phyloP scores from a whole-genome alignment of 2,113 vertebrate genomes.

The Brachyhypopomus gauderio region DNA sequence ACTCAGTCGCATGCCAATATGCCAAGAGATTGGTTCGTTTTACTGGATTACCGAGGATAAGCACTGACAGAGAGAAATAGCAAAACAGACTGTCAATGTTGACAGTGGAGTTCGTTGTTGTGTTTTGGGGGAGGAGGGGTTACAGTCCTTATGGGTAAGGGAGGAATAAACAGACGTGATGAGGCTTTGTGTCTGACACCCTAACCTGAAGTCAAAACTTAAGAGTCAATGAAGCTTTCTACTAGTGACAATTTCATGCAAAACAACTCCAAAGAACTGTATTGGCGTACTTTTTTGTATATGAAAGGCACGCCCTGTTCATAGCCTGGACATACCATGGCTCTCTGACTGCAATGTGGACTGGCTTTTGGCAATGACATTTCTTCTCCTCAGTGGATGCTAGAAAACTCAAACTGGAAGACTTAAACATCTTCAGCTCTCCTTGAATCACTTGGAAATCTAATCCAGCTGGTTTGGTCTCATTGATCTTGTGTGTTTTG shows the following conservation, averaged over 20 bases:
- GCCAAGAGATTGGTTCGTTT: neutral
- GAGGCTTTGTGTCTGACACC: no score
- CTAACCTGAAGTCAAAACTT: neutral
- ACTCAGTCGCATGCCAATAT: slow-evolving; percentile 34
- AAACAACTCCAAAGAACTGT: neutral
- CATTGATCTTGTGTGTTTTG: no score
- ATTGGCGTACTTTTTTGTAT: neutral
- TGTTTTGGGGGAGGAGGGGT: no score
- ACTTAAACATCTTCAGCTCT: neutral
- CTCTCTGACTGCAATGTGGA: neutral
- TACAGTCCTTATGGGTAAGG: neutral
- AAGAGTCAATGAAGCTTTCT: neutral
- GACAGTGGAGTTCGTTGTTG: neutral
- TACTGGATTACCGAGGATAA: slow-evolving; percentile 47
- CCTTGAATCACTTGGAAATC: neutral
- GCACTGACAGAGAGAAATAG: slow-evolving; percentile 18
- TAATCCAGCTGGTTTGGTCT: neutral
- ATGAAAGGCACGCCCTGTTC: neutral
- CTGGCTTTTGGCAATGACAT: neutral
- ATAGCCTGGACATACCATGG: neutral
- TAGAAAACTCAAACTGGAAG: neutral
- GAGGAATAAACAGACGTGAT: no score
- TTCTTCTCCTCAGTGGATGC: neutral
- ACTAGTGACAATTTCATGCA: slow-evolving; percentile 8
- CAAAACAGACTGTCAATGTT: slow-evolving; percentile 5